Evolutionary conservation across 2,888 invertebrate species (phyloP), one percentile per base, ranked within the genome.

Genomic region (Campoplex nolae): DNA sequence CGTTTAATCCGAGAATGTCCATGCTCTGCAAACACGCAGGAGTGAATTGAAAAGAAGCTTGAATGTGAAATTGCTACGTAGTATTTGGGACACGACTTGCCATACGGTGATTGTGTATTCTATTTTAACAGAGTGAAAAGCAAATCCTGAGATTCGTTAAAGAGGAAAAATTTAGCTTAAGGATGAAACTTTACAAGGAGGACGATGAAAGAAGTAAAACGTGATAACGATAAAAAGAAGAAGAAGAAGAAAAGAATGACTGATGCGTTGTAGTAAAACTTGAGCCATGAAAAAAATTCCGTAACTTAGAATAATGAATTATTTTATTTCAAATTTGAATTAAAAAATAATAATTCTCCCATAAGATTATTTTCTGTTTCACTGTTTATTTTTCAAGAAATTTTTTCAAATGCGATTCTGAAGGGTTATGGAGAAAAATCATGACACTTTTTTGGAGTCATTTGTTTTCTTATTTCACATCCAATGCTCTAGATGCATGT

Each of bases 31-130:
- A 16, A 13, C n/a, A 74, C 35, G 18, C 2, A 56, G 11, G 11
- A n/a, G 71, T 18, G 51, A 71, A 71, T 51, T 71, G 18, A 71
- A 18, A 4, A 32, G 28, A 71, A 38, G 23, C 56, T 56, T 28
- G 54, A 23, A 23, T 13, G 70, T 28, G 0, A 73, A 54, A 54
- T 54, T 54, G 35, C 73, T 73, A 9, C 51, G 35, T 2, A 54
- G 54, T 54, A 28, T 70, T 70, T n/a, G 13, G 45, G 11, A 45
- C 11, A 23, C 42, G n/a, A 68, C 18, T 32, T 18, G 54, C 32
- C 13, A 35, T 54, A 9, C n/a, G 18, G 35, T 2, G 73, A 73
- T 54, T 54, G 54, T 54, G 38, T n/a, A 56, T 56, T 18, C 32
- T 54, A 9, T 16, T 73, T 42, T 18, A 73, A 73, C 8, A 35